Percentiles rank a stretch among this genome's conserved stretches.
phyloP scores from a whole-genome alignment of 2,113 vertebrate species.

The Campylomormyrus numenius region DNA sequence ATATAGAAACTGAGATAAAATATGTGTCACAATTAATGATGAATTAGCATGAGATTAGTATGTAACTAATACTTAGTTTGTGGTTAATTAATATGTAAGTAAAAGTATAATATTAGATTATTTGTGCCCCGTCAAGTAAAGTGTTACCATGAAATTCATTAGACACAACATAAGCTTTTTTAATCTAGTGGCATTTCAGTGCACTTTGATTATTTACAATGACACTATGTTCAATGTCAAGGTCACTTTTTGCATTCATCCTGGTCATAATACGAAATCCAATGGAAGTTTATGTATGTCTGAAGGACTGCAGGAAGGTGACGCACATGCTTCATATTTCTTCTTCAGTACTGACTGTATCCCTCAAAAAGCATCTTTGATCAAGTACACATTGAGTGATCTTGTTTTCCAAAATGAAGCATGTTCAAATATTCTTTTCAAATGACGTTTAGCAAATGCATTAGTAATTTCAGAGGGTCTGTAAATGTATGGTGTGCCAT shows the following conservation, averaged over 20 bases:
- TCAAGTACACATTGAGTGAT: neutral
- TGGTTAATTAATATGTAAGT: neutral
- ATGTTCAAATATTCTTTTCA: neutral
- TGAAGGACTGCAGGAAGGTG: neutral
- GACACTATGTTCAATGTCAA: neutral
- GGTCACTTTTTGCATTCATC: neutral
- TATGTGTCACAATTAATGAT: neutral
- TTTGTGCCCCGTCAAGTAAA: neutral
- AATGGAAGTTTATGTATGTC: neutral
- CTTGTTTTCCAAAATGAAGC: neutral
- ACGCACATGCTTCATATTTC: neutral
- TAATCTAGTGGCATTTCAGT: neutral
- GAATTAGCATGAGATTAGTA: neutral
- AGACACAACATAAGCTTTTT: neutral
- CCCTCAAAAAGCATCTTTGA: neutral
- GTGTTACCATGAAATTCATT: neutral
- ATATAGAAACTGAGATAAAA: neutral
- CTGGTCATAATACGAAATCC: neutral
- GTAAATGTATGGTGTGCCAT: neutral
- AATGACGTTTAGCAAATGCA: neutral
- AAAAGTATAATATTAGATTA: neutral
- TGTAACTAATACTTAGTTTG: neutral
- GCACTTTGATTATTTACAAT: neutral
- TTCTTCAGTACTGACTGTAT: neutral
- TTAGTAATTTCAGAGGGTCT: slow-evolving; percentile 1